Evolutionary conservation across 2,888 invertebrate genomes (phyloP).

Genomic region (Boloria selene): DNA sequence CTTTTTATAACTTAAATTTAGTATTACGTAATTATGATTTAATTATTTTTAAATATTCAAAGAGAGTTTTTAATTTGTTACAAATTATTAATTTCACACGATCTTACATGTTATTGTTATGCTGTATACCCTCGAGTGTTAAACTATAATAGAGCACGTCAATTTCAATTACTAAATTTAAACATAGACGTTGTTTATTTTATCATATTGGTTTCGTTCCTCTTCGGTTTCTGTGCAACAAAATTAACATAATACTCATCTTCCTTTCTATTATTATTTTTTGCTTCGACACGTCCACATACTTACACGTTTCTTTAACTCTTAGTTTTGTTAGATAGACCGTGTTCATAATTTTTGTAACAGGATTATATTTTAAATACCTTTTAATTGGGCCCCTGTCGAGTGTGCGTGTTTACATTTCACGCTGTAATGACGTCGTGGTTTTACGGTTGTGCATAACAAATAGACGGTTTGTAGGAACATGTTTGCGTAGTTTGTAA

Average conservation of each 20-base stretch:
- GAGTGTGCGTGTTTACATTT: slow-evolving; percentile 28
- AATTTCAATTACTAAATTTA: slow-evolving; percentile 60
- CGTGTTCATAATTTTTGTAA: slow-evolving; percentile 17
- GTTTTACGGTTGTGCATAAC: slow-evolving; percentile 5
- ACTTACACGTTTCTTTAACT: not conserved
- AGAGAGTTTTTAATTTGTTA: slow-evolving; percentile 4
- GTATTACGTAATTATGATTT: not conserved
- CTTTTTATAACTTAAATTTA: too few species aligned
- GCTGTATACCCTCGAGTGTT: slow-evolving; percentile 50
- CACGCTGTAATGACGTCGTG: slow-evolving; percentile 25
- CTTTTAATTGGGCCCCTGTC: slow-evolving; percentile 67
- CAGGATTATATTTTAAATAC: slow-evolving; percentile 66
- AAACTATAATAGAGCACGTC: slow-evolving; percentile 56
- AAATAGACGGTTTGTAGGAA: not conserved
- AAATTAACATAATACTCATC: slow-evolving; percentile 3
- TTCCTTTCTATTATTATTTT: not conserved
- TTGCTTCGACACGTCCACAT: slow-evolving; percentile 33
- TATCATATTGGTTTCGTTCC: not conserved
- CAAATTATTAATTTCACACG: slow-evolving; percentile 51
- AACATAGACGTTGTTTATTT: not conserved
- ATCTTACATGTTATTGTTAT: slow-evolving; percentile 38
- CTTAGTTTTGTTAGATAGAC: slow-evolving; percentile 3
- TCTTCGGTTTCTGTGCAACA: not conserved
- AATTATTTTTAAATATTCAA: not conserved
- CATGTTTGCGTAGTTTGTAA: not conserved